phyloP scores from a whole-genome alignment of 2,888 invertebrate species.

The Netelia melanura region DNA sequence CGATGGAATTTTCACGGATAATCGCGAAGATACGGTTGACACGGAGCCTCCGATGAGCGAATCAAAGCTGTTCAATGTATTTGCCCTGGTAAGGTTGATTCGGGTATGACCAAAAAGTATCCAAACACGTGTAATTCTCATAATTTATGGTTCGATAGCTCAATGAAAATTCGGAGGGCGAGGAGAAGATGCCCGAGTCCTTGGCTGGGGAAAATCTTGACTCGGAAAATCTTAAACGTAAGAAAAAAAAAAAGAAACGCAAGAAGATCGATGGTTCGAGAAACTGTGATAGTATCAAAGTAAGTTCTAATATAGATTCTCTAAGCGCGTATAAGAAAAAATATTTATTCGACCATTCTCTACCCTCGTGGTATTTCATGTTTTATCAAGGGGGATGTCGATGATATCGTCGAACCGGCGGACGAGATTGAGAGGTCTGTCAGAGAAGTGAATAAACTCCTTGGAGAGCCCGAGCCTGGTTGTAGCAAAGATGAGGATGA shows the following conservation, averaged over 20 bases:
- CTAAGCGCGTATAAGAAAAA: no score
- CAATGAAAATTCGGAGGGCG: slow-evolving; percentile 90
- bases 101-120: no score
- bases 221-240: slow-evolving; percentile 85
- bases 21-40: slow-evolving; percentile 86
- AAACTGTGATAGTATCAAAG: slow-evolving; percentile 31
- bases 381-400: slow-evolving; percentile 66
- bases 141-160: slow-evolving; percentile 84
- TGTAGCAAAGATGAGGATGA: slow-evolving; percentile 75
- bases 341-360: no score
- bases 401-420: slow-evolving; percentile 80
- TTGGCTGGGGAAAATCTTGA: slow-evolving; percentile 88
- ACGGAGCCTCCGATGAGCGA: slow-evolving; percentile 86
- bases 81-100: slow-evolving; percentile 88
- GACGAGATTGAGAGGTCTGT: slow-evolving; percentile 90
- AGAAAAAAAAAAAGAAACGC: slow-evolving; percentile 89
- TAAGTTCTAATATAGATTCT: background rate
- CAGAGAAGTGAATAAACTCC: slow-evolving; percentile 89
- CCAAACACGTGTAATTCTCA: background rate
- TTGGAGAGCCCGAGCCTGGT: slow-evolving; percentile 86
- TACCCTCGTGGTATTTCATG: background rate
- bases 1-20: slow-evolving; percentile 86
- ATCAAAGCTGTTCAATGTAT: slow-evolving; percentile 88
- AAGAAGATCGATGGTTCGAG: slow-evolving; percentile 84
- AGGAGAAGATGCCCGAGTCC: slow-evolving; percentile 85